Base-by-base conservation (phyloP, 2,113 vertebrate species). In the Syngnathoides biaculeatus region DNA sequence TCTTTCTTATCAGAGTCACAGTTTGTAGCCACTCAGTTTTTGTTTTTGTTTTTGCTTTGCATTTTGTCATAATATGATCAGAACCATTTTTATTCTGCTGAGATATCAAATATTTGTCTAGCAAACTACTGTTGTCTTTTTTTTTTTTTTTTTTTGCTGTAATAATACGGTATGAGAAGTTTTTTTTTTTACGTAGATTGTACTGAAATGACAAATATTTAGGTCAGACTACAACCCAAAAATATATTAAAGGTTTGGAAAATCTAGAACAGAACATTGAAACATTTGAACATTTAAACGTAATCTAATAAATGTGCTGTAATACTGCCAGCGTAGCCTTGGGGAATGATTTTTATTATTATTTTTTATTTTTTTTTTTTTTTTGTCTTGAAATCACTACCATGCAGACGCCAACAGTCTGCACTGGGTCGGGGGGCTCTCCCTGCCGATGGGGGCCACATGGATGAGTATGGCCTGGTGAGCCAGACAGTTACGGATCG, bases 401-500 rank as follows among this genome's bases (percentile, higher is more conserved):
- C 74, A 68, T 74, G 52, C 48, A 69, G 67, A 69, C 65, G 53
- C 69, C 74, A 27, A 17, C 27, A 68, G 77, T 50, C 69, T n/a
- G 75, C 62, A 48, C n/a, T 12, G 64, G 19, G 48, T 35, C 45
- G 27, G n/a, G 58, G 72, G 82, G 58, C 68, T 57, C 5, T 57
- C 19, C 27, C 24, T 68, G 75, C 61, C 78, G n/a, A 71, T 62
- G 60, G 76, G 79, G 82, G 79, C 81, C 85, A 87, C 82, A 84
- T 86, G 79, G 85, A 84, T 83, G 84, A 84, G 84, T 73, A 77
- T 67, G 62, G 68, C 69, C 81, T 78, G 80, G 81, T 83, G 78
- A 85, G 80, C 87, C 74, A 83, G 86, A 83, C 87, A 81, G 83
- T 87, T 82, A 85, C 79, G 81, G 89, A 88, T 90, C 78, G 73